phyloP scores from a whole-genome alignment of 2,797 vertebrate species.

The Diplodus puntazzo region DNA sequence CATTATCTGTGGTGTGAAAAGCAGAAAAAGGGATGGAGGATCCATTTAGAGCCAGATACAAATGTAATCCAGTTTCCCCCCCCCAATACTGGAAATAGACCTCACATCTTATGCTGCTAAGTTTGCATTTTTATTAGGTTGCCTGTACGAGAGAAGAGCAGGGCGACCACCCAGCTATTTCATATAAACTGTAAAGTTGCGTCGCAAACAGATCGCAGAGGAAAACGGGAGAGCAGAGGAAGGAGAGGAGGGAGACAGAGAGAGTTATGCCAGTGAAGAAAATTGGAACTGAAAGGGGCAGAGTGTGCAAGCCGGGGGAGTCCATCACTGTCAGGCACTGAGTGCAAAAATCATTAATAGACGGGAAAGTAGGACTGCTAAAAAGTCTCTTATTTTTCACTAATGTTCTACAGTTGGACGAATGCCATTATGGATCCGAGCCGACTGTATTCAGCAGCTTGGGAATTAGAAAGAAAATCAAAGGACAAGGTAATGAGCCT shows the following conservation, averaged over 20 bases:
- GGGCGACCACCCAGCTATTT: not conserved
- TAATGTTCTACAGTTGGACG: conserved; percentile 64
- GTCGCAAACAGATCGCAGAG: not conserved
- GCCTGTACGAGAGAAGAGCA: conserved; percentile 4
- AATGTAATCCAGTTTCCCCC: not conserved
- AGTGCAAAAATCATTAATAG: conserved; percentile 72
- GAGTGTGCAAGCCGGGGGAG: conserved; percentile 29
- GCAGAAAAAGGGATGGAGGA: conserved; percentile 39
- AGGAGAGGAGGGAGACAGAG: not conserved
- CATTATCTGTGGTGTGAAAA: conserved; percentile 42
- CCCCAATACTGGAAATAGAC: conserved; percentile 14
- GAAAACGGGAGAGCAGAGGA: conserved; percentile 21
- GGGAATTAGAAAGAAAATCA: conserved; percentile 52
- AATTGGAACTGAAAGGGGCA: conserved; percentile 59
- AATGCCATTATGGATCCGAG: conserved; percentile 60
- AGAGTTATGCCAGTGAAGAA: conserved; percentile 40
- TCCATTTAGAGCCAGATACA: conserved; percentile 41
- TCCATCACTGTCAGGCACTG: conserved; percentile 75
- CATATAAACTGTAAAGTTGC: conserved; percentile 1
- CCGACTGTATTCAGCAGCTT: conserved; percentile 58
- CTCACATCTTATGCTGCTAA: not conserved
- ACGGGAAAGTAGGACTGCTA: conserved; percentile 57
- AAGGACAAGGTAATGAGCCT: conserved; percentile 58
- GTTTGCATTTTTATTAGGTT: not conserved
- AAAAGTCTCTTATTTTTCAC: conserved; percentile 66